These are phyloP conservation scores for Philereme transversata DNA, from an alignment of 2,888 invertebrate species.

Conservation along the genomic window DNA sequence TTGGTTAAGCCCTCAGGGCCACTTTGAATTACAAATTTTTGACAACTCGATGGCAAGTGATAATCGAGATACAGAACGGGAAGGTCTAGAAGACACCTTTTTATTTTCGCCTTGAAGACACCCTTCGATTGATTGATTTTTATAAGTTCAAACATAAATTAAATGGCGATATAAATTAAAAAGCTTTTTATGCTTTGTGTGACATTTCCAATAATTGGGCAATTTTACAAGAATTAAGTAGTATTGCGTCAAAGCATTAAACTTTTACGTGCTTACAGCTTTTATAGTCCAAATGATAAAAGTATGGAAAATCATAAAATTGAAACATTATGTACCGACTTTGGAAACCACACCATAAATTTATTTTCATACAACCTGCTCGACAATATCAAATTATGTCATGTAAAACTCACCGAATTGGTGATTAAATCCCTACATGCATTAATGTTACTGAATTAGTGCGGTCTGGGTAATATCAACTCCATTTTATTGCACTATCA, in stretches of 20 bases:
- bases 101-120: slow-evolving; percentile 11
- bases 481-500: too few species aligned
- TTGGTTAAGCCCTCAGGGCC: too few species aligned
- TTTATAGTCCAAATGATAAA: slow-evolving; percentile 7
- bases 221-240: slow-evolving; percentile 29
- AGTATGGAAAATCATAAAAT: neutral
- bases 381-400: too few species aligned
- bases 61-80: neutral
- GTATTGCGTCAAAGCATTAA: slow-evolving; percentile 25
- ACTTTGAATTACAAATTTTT: neutral
- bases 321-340: neutral
- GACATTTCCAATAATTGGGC: slow-evolving; percentile 33
- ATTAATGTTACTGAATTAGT: too few species aligned
- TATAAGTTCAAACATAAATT: slow-evolving; percentile 20
- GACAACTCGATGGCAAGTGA: neutral
- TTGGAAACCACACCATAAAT: too few species aligned
- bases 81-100: neutral
- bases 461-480: too few species aligned
- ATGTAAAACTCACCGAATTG: too few species aligned
- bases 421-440: too few species aligned
- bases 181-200: slow-evolving; percentile 31
- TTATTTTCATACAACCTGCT: too few species aligned
- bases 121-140: slow-evolving; percentile 9
- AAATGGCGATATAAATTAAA: slow-evolving; percentile 27
- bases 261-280: slow-evolving; percentile 26